Conservation (phyloP, 2,113 vertebrate genomes). For the Peromyscus leucopus region DNA sequence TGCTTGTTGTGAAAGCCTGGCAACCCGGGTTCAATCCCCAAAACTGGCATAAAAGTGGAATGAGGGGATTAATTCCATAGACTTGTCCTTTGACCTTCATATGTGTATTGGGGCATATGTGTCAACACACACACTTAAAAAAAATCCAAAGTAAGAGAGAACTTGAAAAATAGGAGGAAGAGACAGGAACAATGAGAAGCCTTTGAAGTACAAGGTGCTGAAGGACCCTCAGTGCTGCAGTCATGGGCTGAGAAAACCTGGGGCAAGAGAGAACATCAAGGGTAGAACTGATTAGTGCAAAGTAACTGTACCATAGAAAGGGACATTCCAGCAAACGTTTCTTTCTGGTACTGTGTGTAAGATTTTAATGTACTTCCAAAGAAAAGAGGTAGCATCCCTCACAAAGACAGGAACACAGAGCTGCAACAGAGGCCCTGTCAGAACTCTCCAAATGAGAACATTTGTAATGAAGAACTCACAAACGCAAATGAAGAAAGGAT, state of each 20-base stretch:
- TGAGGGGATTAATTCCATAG: background rate
- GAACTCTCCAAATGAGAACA: constrained; percentile 61
- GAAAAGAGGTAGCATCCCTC: constrained; percentile 18
- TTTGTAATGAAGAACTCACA: constrained; percentile 18
- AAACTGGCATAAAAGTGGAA: background rate
- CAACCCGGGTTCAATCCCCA: background rate
- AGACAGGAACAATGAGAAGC: background rate
- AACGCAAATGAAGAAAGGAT: constrained; percentile 63
- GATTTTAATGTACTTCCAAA: constrained; percentile 25
- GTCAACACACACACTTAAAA: background rate
- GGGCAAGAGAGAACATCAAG: background rate
- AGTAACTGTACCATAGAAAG: constrained; percentile 11
- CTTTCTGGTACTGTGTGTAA: background rate
- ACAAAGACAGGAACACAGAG: constrained; percentile 46
- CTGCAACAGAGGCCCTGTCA: background rate
- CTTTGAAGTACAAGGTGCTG: background rate
- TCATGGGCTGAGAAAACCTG: background rate
- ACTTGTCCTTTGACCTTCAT: background rate
- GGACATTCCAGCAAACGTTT: constrained; percentile 33
- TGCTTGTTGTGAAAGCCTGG: background rate
- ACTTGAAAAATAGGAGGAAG: background rate
- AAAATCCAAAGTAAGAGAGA: background rate
- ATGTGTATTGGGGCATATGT: background rate
- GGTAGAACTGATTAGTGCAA: background rate
- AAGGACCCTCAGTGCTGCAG: background rate